A percentile compares a stretch with the other conserved stretches of the same genome.
phyloP scores from a whole-genome alignment of 2,113 vertebrate species.

The Heloderma charlesbogerti region DNA sequence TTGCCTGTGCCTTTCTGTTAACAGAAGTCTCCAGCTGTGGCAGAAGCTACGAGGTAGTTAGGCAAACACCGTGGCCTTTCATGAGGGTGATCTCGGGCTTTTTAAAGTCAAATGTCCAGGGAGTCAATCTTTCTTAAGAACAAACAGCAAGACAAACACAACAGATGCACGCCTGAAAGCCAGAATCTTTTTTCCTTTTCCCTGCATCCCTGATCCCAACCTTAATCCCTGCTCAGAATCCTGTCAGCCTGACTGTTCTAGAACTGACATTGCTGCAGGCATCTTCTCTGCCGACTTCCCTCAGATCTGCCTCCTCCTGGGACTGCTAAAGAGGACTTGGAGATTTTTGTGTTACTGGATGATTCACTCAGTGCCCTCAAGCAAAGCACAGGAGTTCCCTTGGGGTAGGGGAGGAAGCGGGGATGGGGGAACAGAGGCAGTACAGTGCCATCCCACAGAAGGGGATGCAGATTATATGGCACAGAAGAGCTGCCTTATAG shows the following conservation, averaged over 20 bases:
- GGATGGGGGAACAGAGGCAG: background rate
- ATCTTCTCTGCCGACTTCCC: conserved; percentile 78
- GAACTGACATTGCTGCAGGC: conserved; percentile 90
- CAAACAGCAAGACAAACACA: conserved; percentile 71
- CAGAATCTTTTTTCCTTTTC: conserved; percentile 73
- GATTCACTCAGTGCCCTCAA: conserved; percentile 79
- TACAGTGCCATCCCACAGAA: background rate
- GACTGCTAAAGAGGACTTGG: conserved; percentile 83
- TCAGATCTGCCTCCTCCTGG: conserved; percentile 85
- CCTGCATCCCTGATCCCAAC: conserved; percentile 78
- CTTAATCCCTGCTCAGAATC: conserved; percentile 84
- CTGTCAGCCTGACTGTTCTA: conserved; percentile 81
- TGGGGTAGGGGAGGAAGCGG: conserved; percentile 10
- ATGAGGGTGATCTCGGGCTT: background rate
- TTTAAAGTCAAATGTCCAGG: conserved; percentile 21
- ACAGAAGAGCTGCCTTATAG: background rate
- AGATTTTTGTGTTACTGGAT: conserved; percentile 78
- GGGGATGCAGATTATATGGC: conserved; percentile 13
- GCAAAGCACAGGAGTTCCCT: conserved; percentile 70
- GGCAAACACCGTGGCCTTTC: background rate
- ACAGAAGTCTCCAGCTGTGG: accelerated
- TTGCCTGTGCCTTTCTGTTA: background rate
- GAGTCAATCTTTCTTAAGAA: conserved; percentile 49
- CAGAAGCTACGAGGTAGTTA: background rate
- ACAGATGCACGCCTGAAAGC: conserved; percentile 41